Base-by-base conservation (phyloP, 2,797 vertebrate genomes). In the Graptemys geographica region DNA sequence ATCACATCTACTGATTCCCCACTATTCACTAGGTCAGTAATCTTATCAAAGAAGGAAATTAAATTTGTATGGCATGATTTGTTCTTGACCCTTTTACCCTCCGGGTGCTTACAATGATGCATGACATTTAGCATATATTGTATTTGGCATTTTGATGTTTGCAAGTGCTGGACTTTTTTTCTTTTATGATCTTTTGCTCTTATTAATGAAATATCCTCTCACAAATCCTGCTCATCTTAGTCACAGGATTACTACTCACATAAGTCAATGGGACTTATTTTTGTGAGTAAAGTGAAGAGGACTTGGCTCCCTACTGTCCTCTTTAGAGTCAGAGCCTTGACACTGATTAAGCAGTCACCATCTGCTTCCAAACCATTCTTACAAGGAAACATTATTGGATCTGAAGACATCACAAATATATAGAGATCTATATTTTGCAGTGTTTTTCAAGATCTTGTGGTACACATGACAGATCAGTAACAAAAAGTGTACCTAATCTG, bases 121-220 rank as follows among this genome's bases (percentile, higher is more conserved):
- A 41, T 79, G 62, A 27, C 89, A 93, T 88, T 90, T 90, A 90
- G 87, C 81, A 95, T 56, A 89, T 51, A 88, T 80, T 16, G 62
- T 84, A 94, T 56, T 91, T 69, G 72, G 0, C 19, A 6, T 83
- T 96, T 87, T 94, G 49, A 28, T 95, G 87, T 96, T 96, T 95
- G 83, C 49, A 93, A 91, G 93, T 92, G 56, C 27, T 89, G 89
- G 53, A 84, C 13, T 28, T 28, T 86, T 94, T 93, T 91, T 55
- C 19, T n/a, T 44, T 92, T 41, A 87, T 94, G 83, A 93, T 83
- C 72, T 94, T 72, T 96, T 89, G 72, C 86, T 89, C 53, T 86
- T 92, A 59, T 85, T 93, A 33, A 84, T 86, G 12, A 84, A 95
- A 87, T 79, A 84, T 3, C 83, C 11, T 89, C 79, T 86, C 74